Base-by-base conservation (phyloP, 2,888 invertebrate species). In the Latrodectus elegans region DNA sequence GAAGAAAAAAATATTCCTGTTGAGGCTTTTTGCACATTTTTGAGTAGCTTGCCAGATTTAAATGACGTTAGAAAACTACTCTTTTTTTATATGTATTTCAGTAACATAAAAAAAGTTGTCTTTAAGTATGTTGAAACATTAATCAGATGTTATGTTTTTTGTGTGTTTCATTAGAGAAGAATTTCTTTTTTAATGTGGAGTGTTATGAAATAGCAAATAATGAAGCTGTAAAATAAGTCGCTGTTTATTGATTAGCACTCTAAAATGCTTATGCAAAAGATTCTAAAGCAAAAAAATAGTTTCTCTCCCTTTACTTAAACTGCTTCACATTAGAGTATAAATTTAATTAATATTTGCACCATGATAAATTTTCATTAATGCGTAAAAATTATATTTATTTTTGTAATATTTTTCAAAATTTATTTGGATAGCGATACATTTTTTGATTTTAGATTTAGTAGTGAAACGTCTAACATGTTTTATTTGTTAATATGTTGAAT, bases 191-290 rank as follows among this genome's bases (percentile, higher is more conserved):
- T 60, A 53, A 52, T 26, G 8, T 52, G 17, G 26, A 74, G 60
- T 55, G 60, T 74, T 53, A 74, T 60, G 55, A 55, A 74, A 60
- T 38, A 74, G 53, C 55, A 74, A 74, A 74, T 74, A 74, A 74
- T 74, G 74, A 74, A 74, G 26, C 60, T 74, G 38, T 6, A 9
- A 60, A 74, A 26, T 14, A 55, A 74, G 74, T 15, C 26, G 12
- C 15, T 53, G 26, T 53, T 74, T 26, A n/a, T 64, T n/a, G 15
- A 74, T 53, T 60, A 12, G 74, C 53, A 74, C 53, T 38, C 26
- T 74, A 74, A 72, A 51, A 72, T n/a, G 51, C 17, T 72, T 72
- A 26, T 53, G 22, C 53, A n/a, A 15, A n/a, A 12, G 52, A 71
- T 8, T 26, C 26, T 26, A 55, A 12, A 72, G 17, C 26, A 60